Evolutionary conservation across 2,888 invertebrate species (phyloP).

Genomic region (Drosophila monieri): DNA sequence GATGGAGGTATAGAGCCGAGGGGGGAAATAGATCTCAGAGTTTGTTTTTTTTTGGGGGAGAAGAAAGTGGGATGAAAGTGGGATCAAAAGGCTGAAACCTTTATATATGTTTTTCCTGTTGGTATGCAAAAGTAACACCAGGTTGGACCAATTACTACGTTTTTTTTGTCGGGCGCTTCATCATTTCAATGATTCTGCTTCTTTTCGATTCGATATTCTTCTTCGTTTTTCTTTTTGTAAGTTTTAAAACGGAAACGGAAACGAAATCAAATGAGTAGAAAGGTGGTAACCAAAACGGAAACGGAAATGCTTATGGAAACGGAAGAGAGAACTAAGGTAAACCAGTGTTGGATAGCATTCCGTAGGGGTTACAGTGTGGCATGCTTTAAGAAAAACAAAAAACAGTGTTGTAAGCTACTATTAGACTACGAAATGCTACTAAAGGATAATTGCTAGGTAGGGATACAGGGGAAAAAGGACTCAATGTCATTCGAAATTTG

Average conservation of each 20-base stretch:
- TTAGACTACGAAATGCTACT: background rate
- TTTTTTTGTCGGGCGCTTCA: constrained; percentile 24
- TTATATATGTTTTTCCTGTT: background rate
- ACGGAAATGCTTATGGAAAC: constrained; percentile 41
- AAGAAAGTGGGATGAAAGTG: constrained; percentile 1
- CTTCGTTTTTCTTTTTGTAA: constrained; percentile 5
- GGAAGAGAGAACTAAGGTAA: constrained; percentile 30
- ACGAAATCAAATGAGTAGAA: constrained; percentile 1
- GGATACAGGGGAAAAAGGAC: background rate
- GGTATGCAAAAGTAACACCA: constrained; percentile 69
- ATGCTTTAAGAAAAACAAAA: background rate
- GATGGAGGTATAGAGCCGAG: constrained; percentile 1
- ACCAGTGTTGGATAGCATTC: constrained; percentile 36
- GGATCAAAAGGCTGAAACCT: background rate
- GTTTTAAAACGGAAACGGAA: constrained; percentile 10
- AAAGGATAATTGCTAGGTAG: background rate
- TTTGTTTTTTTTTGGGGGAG: background rate
- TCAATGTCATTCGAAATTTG: constrained; percentile 15
- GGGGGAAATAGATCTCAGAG: background rate
- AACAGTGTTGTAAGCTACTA: constrained; percentile 15
- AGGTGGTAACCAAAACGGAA: constrained; percentile 26
- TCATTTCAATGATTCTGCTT: constrained; percentile 7
- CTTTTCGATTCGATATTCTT: constrained; percentile 14
- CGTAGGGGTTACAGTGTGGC: constrained; percentile 13
- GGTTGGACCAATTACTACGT: constrained; percentile 21